Conservation (phyloP, 2,113 vertebrate species). For the Apodemus speciosus region DNA sequence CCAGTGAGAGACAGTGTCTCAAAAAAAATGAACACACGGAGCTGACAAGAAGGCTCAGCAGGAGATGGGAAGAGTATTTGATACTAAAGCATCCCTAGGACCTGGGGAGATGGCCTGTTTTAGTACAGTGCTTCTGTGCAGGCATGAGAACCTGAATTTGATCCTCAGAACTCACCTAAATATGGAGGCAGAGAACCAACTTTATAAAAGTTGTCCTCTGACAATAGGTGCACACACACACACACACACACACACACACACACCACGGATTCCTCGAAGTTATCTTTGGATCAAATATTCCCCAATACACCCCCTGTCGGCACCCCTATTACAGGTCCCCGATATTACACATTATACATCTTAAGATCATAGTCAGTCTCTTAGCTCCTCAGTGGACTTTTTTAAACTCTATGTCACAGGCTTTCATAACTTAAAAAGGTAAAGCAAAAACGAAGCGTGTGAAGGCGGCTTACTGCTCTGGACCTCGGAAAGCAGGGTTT, state of each 20-base stretch:
- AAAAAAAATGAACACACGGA: background rate
- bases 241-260: background rate
- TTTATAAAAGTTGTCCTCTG: background rate
- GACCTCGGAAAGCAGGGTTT: background rate
- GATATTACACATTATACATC: background rate
- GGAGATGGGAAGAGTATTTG: background rate
- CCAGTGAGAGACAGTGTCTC: background rate
- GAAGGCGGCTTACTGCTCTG: conserved; percentile 3
- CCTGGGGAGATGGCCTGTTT: background rate
- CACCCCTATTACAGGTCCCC: too few species aligned
- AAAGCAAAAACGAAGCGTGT: background rate
- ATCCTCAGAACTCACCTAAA: background rate
- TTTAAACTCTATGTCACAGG: background rate
- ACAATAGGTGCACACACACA: background rate
- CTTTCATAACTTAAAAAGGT: conserved; percentile 3
- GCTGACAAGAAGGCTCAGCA: background rate
- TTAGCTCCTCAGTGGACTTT: background rate
- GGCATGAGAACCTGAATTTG: background rate
- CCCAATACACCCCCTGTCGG: too few species aligned
- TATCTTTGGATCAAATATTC: background rate
- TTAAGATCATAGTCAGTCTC: background rate
- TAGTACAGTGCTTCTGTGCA: background rate
- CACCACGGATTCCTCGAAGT: too few species aligned
- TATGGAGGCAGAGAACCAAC: background rate
- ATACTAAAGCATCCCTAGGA: background rate